Conservation (phyloP, 2,888 invertebrate species). For the Brachypterus glaber region DNA sequence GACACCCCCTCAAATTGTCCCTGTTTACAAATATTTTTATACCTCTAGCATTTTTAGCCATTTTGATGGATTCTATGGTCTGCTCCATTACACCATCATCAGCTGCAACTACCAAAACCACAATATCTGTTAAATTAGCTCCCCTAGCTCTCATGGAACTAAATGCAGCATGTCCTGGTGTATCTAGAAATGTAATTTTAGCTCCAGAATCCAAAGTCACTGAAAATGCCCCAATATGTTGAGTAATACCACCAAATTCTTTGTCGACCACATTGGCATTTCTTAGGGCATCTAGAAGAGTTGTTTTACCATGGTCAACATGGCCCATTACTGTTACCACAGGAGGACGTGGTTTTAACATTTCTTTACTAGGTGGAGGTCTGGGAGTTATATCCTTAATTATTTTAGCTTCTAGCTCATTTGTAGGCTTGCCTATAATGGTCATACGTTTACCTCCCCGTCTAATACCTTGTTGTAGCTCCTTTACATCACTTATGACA, state of each 20-base stretch:
- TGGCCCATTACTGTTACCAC: conserved; percentile 99
- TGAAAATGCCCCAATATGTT: conserved; percentile 97
- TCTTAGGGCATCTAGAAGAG: conserved; percentile 79
- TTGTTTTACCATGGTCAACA: conserved; percentile 98
- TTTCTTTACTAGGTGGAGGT: conserved; percentile 55
- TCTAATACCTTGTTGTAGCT: conserved; percentile 33
- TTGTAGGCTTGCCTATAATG: conserved; percentile 33
- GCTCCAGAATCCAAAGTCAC: conserved; percentile 59
- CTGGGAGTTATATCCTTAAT: conserved; percentile 46
- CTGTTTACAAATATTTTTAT: conserved; percentile 13
- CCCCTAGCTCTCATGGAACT: conserved; percentile 88
- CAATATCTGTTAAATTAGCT: conserved; percentile 88
- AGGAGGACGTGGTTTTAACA: conserved; percentile 69
- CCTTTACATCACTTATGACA: conserved; percentile 32
- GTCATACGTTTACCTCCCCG: conserved; percentile 35
- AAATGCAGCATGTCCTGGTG: conserved; percentile 98
- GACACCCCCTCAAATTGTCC: too few relatives aligned
- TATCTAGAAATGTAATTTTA: conserved; percentile 89
- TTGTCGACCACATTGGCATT: conserved; percentile 77
- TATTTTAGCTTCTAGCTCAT: conserved; percentile 21
- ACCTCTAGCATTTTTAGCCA: conserved; percentile 72
- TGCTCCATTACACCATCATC: conserved; percentile 99
- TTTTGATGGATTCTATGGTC: conserved; percentile 81
- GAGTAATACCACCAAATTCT: conserved; percentile 98
- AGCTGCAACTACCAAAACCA: conserved; percentile 93